phyloP scores from a whole-genome alignment of 2,797 vertebrate species.

The Orestias chungarensis region DNA sequence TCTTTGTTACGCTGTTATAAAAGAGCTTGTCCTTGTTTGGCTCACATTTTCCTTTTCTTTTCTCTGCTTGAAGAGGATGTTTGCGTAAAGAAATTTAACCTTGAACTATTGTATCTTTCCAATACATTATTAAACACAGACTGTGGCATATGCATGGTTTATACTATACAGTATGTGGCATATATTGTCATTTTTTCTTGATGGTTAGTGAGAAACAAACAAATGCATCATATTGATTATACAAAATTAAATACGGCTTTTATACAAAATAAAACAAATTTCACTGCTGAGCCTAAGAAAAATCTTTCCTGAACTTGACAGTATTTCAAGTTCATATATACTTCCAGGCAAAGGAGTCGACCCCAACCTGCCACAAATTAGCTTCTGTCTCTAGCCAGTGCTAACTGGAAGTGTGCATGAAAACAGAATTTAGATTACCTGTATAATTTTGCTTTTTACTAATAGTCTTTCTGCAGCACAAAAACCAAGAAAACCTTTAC shows the following conservation, averaged over 20 bases:
- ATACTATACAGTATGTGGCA: too few relatives aligned
- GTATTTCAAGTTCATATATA: too few relatives aligned
- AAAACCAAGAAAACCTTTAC: constrained; percentile 19
- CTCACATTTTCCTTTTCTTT: too few relatives aligned
- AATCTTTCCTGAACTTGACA: neutral
- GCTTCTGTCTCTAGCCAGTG: neutral
- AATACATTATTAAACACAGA: too few relatives aligned
- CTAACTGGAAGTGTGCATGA: neutral
- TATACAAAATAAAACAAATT: neutral
- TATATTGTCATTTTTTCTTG: too few relatives aligned
- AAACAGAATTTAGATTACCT: neutral
- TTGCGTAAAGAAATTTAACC: too few relatives aligned
- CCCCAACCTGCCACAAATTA: neutral
- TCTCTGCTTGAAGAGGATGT: too few relatives aligned
- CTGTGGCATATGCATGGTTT: too few relatives aligned
- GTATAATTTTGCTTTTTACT: neutral
- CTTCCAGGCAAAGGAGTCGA: neutral
- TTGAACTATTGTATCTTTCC: too few relatives aligned
- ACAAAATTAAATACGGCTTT: neutral
- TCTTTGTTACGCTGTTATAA: too few relatives aligned
- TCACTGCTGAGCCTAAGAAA: neutral
- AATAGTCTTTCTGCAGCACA: constrained; percentile 28
- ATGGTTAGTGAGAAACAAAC: neutral
- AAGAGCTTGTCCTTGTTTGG: too few relatives aligned
- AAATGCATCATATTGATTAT: neutral